phyloP scores from a whole-genome alignment of 2,888 invertebrate genomes.

The Sturmia bella region DNA sequence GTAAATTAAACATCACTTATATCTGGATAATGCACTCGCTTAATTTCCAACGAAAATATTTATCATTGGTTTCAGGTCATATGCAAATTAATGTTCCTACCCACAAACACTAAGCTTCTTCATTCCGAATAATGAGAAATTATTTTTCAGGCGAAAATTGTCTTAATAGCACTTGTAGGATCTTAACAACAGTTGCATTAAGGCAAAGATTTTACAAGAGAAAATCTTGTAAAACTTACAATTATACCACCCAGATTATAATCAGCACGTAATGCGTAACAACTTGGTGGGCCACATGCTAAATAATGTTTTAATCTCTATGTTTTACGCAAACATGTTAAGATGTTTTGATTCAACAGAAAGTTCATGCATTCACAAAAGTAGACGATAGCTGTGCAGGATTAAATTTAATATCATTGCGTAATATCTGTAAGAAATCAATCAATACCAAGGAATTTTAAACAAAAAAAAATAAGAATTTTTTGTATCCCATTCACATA shows the following conservation, averaged over 20 bases:
- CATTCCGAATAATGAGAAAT: too few relatives aligned
- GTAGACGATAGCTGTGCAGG: background rate
- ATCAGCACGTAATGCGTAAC: slow-evolving; percentile 37
- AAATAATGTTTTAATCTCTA: slow-evolving; percentile 44
- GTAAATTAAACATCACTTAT: too few relatives aligned
- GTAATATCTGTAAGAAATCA: too few relatives aligned
- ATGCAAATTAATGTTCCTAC: background rate
- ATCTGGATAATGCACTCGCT: too few relatives aligned
- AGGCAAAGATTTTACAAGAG: background rate
- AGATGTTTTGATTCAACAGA: background rate
- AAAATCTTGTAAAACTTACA: background rate
- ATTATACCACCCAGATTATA: background rate
- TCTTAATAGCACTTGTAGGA: background rate
- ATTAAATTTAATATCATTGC: too few relatives aligned
- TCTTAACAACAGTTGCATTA: slow-evolving; percentile 3
- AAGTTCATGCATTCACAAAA: background rate
- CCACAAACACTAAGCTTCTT: too few relatives aligned
- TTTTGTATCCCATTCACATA: too few relatives aligned
- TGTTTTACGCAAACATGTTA: slow-evolving; percentile 35
- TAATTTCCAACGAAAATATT: too few relatives aligned
- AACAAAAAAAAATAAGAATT: too few relatives aligned
- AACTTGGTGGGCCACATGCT: slow-evolving; percentile 35
- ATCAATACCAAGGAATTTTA: too few relatives aligned
- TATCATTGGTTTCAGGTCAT: background rate
- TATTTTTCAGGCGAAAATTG: too few relatives aligned